Conservation (phyloP, 30 jellyfish, hydroid and myxozoan species). For the Catostylus mosaicus region DNA sequence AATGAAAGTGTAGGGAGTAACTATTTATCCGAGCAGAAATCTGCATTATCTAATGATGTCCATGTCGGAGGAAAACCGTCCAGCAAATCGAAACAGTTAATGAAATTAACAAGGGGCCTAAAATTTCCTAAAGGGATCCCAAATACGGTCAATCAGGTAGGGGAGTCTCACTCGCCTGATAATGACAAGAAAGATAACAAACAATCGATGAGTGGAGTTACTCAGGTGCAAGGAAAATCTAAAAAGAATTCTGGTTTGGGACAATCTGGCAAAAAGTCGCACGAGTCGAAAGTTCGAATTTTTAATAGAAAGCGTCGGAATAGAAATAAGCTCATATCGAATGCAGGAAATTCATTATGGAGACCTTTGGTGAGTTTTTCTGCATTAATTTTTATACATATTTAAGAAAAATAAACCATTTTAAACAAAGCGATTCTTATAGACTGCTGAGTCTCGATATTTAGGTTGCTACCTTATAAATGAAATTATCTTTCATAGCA, state of each 20-base stretch:
- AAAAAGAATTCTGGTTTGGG: constrained; percentile 13
- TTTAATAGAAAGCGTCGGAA: constrained; percentile 75
- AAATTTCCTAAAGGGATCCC: constrained; percentile 51
- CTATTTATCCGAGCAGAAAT: constrained; percentile 9
- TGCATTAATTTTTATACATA: neutral
- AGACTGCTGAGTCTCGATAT: too few species aligned
- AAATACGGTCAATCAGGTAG: neutral
- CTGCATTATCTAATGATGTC: constrained; percentile 1
- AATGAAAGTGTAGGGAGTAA: constrained; percentile 28
- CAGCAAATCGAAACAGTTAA: constrained; percentile 56
- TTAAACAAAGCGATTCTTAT: too few species aligned
- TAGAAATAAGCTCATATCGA: constrained; percentile 79
- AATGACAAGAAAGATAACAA: constrained; percentile 9
- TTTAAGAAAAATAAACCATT: too few species aligned
- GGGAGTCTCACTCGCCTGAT: neutral
- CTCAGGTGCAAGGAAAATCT: constrained; percentile 12
- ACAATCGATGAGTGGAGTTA: neutral
- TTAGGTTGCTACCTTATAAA: too few species aligned
- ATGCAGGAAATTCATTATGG: constrained; percentile 98
- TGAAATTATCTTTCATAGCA: too few species aligned
- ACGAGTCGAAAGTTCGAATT: constrained; percentile 56
- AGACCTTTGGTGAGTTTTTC: constrained; percentile 90
- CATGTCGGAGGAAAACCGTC: neutral
- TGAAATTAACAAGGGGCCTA: constrained; percentile 58
- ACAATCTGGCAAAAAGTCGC: constrained; percentile 24